Conservation (phyloP, 1,140 invertebrate species). For the Littorina saxatilis region DNA sequence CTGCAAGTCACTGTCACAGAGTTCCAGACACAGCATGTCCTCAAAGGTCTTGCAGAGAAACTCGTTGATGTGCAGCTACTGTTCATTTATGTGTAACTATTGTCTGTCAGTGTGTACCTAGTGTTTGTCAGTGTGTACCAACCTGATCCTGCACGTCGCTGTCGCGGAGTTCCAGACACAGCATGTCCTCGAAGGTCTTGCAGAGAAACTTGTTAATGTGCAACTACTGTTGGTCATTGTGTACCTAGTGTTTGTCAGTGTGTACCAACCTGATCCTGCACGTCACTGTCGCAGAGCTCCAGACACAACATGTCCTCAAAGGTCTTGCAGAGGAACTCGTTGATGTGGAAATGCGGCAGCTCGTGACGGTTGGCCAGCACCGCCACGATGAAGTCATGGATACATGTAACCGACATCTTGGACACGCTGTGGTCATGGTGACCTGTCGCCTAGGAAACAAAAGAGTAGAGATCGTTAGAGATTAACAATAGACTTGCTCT, state of each 20-base stretch:
- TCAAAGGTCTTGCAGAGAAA: constrained; percentile 96
- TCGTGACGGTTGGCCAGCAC: constrained; percentile 89
- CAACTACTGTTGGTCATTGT: too few species aligned
- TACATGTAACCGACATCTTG: constrained; percentile 94
- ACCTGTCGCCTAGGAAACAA: constrained; percentile 85
- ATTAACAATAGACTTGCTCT: too few species aligned
- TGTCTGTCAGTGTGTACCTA: too few species aligned
- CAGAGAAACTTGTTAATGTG: constrained; percentile 81
- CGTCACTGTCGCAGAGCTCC: constrained; percentile 92
- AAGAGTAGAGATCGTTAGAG: too few species aligned
- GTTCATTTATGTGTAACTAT: too few species aligned
- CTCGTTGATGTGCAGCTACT: too few species aligned
- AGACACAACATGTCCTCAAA: constrained; percentile 95
- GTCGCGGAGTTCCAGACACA: constrained; percentile 86
- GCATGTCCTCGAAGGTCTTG: constrained; percentile 96
- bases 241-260: too few species aligned
- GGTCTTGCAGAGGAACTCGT: constrained; percentile 94
- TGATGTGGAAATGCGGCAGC: constrained; percentile 94
- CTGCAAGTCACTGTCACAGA: constrained; percentile 93
- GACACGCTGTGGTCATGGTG: constrained; percentile 92
- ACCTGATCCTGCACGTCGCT: constrained; percentile 92
- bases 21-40: constrained; percentile 83
- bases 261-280: constrained; percentile 86
- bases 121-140: too few species aligned
- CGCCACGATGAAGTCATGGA: constrained; percentile 93